A percentile compares a stretch with the other conserved stretches of the same genome.
Conservation (phyloP, 1,140 invertebrate species). For the Parapsyche elsis region DNA sequence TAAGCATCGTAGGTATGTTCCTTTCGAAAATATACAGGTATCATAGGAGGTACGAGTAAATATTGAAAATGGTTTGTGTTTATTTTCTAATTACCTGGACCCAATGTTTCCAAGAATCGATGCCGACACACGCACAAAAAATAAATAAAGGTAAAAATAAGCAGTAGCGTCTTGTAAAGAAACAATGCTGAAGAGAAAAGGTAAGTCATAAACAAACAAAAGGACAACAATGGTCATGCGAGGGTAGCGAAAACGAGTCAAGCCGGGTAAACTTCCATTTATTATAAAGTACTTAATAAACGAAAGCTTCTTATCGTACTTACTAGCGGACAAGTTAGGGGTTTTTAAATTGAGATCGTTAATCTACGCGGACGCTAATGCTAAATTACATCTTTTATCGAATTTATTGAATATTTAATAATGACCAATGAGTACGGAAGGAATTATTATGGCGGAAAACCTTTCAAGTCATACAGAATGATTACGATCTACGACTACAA, state of each 20-base stretch:
- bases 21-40: too few species aligned
- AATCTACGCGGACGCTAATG: background rate
- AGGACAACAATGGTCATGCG: background rate
- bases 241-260: background rate
- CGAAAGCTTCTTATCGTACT: background rate
- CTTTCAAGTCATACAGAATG: too few species aligned
- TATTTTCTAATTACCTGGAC: constrained; percentile 20
- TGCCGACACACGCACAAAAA: too few species aligned
- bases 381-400: background rate
- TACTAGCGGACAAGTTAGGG: background rate
- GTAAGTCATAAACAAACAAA: constrained; percentile 40
- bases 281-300: constrained; percentile 19
- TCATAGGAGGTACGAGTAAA: background rate
- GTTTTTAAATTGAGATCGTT: background rate
- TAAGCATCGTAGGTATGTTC: too few species aligned
- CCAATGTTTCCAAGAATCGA: constrained; percentile 14
- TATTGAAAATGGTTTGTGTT: background rate
- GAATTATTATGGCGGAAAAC: too few species aligned
- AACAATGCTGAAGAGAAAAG: constrained; percentile 32
- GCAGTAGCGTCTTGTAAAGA: background rate
- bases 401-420: too few species aligned
- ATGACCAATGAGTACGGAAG: too few species aligned
- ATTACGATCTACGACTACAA: too few species aligned
- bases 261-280: background rate
- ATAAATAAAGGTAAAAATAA: constrained; percentile 20